Base-by-base conservation (phyloP, 2,888 invertebrate species). In the Melanostoma scalare region DNA sequence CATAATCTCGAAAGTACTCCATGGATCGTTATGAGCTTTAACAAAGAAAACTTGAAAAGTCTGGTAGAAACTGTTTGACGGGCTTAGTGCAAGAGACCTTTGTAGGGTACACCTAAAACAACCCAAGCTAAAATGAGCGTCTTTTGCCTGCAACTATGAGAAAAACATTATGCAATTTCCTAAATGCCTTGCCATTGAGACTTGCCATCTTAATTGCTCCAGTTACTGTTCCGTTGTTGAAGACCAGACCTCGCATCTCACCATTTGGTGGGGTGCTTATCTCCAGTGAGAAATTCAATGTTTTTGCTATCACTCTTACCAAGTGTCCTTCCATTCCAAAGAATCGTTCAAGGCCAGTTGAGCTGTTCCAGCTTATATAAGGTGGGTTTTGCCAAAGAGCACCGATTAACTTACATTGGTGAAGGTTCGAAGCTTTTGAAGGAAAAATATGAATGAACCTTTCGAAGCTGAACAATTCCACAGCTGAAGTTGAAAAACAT, bases 321-420 rank as follows among this genome's bases (percentile, higher is more conserved):
- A 89, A 58, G 4, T 85, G 86, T 0, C 87, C 88, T 74, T 89
- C 89, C 3, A 88, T 85, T 10, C 89, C 89, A 6, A 1, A 3
- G 6, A 65, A 84, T 33, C 30, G 46, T 0, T 65, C 38, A 8
- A 56, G 20, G 65, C 85, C 60, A 5, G 9, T 5, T 9, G 50
- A 20, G 6, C 4, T 30, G 6, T 68, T 40, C 30, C 80, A 40
- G 6, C 8, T 76, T 1, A 85, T 33, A 48, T 79, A 87, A 0
- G 87, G 87, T 1, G 87, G 86, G 2, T 85, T 85, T 44, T 61
- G 31, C 85, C 85, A 85, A 8, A 74, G 10, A 2, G 74, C 77
- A 1, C 8, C 71, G 2, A 60, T 35, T 0, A 85, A 42, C 6
- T 30, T n/a, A 31, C 82, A 85, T 4, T 68, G 48, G 36, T 82